Base-by-base conservation (phyloP, 1,140 invertebrate genomes). In the Dreissena polymorpha region DNA sequence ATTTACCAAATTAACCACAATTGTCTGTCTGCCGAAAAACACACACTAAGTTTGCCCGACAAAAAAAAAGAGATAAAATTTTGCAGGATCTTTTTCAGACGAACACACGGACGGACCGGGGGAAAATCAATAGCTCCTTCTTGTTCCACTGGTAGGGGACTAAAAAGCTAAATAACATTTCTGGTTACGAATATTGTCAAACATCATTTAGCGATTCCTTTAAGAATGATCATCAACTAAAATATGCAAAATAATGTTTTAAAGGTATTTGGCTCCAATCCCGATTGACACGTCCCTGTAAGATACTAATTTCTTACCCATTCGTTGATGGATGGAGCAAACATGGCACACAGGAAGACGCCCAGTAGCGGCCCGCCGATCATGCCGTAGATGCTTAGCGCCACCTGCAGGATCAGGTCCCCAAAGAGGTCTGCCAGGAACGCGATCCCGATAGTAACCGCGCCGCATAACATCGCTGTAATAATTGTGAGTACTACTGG, bases 351-450 rank as follows among this genome's bases (percentile, higher is more conserved):
- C 13, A 89, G 83, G 75, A 93, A 93, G 16, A 92, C 60, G 0
- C 89, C 90, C 12, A 92, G 88, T 16, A 90, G 70, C 5, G 90
- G 90, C 21, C 90, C 91, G 27, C 88, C 88, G 25, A 92, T 84
- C 55, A 92, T 91, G 1, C 92, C 92, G 77, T 91, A 87, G 27
- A 93, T 89, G 51, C 87, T 90, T 7, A 92, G 82, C 7, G 91
- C 89, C 1, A 96, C 96, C 92, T 98, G 96, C 51, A 90, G 69
- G 16, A 85, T 80, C 25, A 85, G 57, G 16, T 39, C 23, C 14
- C 76, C 76, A 14, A 85, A 69, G 13, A 65, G 25, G 21, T 77
- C 83, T 0, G 83, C 83, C n/a, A 85, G 18, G 50, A 80, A 80
- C 18, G 83, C 83, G 25, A 85, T 49, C 16, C 83, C 83, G 29